phyloP scores from a whole-genome alignment of 1,140 invertebrate species.

The Drosophila varians region DNA sequence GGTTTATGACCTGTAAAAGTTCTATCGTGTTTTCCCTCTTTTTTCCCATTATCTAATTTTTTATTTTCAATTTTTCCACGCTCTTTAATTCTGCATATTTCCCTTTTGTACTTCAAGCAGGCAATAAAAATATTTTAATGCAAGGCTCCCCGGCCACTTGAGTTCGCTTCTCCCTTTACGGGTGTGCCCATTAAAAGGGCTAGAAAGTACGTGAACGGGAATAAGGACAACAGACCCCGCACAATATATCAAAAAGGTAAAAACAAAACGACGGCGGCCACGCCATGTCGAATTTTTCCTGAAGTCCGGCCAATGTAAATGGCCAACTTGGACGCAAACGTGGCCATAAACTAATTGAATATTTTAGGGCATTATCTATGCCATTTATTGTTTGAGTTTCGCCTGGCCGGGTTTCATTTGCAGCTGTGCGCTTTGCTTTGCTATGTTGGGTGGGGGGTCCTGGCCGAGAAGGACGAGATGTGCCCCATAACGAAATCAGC shows the following conservation, averaged over 20 bases:
- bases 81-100: constrained; percentile 52
- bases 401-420: constrained; percentile 72
- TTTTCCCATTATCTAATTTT: constrained; percentile 62
- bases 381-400: constrained; percentile 80
- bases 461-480: constrained; percentile 17
- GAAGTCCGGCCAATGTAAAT: constrained; percentile 6
- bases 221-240: constrained; percentile 6
- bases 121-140: constrained; percentile 82
- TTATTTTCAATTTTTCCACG: constrained; percentile 70
- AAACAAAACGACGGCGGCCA: constrained; percentile 32
- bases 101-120: constrained; percentile 28
- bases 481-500: constrained; percentile 48
- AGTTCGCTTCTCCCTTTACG: constrained; percentile 20
- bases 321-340: constrained; percentile 45
- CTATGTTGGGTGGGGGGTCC: neutral
- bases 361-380: constrained; percentile 78
- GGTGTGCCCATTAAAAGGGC: constrained; percentile 64
- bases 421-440: constrained; percentile 34
- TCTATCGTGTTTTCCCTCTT: constrained; percentile 38
- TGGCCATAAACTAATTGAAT: constrained; percentile 80
- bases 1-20: constrained; percentile 65
- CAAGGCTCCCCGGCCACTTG: constrained; percentile 54
- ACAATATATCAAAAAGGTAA: constrained; percentile 50
- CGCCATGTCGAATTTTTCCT: constrained; percentile 54
- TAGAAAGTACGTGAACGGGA: constrained; percentile 39